A percentile compares a stretch with the other conserved stretches of the same genome.
Evolutionary conservation across 2,113 vertebrate species (phyloP).

Genomic region (Nesoenas mayeri): DNA sequence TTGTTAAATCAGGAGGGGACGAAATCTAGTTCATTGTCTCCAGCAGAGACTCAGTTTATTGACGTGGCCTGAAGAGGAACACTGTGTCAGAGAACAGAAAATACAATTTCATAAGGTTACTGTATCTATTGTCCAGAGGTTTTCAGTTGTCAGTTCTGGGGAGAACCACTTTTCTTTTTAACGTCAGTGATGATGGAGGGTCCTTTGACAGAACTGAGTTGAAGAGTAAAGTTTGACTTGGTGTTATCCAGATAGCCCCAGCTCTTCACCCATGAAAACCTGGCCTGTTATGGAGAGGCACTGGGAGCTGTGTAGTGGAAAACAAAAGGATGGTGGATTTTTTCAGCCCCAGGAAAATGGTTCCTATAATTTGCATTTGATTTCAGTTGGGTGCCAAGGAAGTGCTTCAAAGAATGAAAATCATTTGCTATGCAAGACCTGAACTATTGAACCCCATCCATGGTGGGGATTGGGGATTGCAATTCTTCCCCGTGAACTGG

Average conservation of each 20-base stretch:
- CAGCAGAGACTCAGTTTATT: not conserved
- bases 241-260: not conserved
- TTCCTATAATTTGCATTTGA: not conserved
- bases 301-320: not conserved
- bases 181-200: not conserved
- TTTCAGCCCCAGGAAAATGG: not conserved
- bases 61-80: not conserved
- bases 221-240: not conserved
- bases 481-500: no score
- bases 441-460: not conserved
- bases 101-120: not conserved
- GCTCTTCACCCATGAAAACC: not conserved
- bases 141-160: not conserved
- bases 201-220: not conserved
- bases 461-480: no score
- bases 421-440: not conserved
- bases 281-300: not conserved
- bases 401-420: not conserved
- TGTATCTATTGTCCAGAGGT: not conserved
- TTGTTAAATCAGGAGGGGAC: not conserved
- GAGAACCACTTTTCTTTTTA: not conserved
- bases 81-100: not conserved
- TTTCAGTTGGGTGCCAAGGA: not conserved
- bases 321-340: not conserved
- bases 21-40: not conserved